A percentile compares a stretch with the other conserved stretches of the same genome.
Evolutionary conservation across 2,797 vertebrate genomes (phyloP).

Genomic region (Periophthalmus magnuspinnatus): DNA sequence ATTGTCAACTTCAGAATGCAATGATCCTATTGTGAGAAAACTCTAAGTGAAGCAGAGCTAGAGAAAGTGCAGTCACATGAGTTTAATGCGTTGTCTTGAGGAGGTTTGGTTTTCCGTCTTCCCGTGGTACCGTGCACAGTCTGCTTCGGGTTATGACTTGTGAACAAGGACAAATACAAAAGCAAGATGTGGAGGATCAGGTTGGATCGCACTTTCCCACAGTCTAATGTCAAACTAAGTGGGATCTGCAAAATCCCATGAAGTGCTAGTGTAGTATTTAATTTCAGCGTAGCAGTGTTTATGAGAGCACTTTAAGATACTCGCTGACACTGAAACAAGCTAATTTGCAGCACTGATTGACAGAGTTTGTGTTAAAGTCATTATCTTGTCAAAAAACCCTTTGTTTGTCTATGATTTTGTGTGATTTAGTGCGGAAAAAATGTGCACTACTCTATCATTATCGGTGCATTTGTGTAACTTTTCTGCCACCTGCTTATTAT

Average conservation of each 20-base stretch:
- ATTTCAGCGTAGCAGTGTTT: neutral
- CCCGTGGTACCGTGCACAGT: constrained; percentile 32
- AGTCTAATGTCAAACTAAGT: constrained; percentile 38
- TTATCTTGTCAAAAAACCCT: neutral
- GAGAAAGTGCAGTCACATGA: constrained; percentile 30
- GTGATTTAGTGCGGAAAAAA: neutral
- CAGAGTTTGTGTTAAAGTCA: neutral
- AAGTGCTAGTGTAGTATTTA: neutral
- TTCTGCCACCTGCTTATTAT: too few relatives aligned
- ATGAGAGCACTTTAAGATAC: neutral
- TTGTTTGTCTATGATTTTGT: neutral
- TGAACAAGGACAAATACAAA: constrained; percentile 47
- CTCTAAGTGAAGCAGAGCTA: constrained; percentile 18
- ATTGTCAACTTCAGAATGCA: neutral
- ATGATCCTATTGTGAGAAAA: constrained; percentile 13
- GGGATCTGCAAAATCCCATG: constrained; percentile 30
- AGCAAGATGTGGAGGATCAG: constrained; percentile 49
- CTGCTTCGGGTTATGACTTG: constrained; percentile 59
- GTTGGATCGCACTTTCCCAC: constrained; percentile 52
- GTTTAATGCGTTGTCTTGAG: constrained; percentile 37
- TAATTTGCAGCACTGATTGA: neutral
- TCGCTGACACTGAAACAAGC: neutral
- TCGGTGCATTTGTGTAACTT: too few relatives aligned
- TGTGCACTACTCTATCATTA: too few relatives aligned
- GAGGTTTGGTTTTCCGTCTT: constrained; percentile 38